A percentile compares a stretch with the other conserved stretches of the same genome.
These are phyloP conservation scores for Sialis lutaria DNA, from an alignment of 2,888 invertebrate species.

Conservation along the genomic window DNA sequence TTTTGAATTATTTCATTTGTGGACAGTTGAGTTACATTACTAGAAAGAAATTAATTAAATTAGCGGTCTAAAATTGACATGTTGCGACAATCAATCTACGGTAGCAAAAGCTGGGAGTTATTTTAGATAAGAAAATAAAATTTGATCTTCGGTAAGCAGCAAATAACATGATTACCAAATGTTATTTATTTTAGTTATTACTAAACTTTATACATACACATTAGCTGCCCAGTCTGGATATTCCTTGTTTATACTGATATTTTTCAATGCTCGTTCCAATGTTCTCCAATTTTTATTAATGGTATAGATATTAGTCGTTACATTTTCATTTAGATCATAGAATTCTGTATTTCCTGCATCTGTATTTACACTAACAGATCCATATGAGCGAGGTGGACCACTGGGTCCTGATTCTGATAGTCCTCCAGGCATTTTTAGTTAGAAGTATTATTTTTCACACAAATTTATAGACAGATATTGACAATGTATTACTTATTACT, in stretches of 20 bases:
- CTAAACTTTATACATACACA: conserved; percentile 29
- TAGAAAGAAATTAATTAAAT: conserved; percentile 16
- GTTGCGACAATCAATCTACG: too few species aligned
- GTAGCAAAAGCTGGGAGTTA: too few species aligned
- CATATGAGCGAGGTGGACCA: conserved; percentile 19
- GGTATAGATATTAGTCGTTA: conserved; percentile 63
- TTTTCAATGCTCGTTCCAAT: conserved; percentile 54
- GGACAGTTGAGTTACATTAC: conserved; percentile 55
- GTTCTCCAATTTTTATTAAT: conserved; percentile 56
- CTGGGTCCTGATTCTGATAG: conserved; percentile 1
- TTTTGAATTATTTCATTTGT: conserved; percentile 57
- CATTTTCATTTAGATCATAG: conserved; percentile 61
- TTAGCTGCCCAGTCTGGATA: conserved; percentile 46
- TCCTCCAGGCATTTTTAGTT: not conserved
- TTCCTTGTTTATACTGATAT: conserved; percentile 59
- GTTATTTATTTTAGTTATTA: too few species aligned
- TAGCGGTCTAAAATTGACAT: too few species aligned
- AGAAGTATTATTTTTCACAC: too few species aligned
- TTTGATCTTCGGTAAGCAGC: too few species aligned
- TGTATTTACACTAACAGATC: conserved; percentile 38
- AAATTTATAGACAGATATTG: too few species aligned
- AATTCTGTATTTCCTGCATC: conserved; percentile 59
- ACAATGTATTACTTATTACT: too few species aligned
- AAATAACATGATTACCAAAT: too few species aligned
- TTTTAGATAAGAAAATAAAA: too few species aligned